Evolutionary conservation across 2,888 invertebrate species (phyloP).

Genomic region (Parnassius orleans): DNA sequence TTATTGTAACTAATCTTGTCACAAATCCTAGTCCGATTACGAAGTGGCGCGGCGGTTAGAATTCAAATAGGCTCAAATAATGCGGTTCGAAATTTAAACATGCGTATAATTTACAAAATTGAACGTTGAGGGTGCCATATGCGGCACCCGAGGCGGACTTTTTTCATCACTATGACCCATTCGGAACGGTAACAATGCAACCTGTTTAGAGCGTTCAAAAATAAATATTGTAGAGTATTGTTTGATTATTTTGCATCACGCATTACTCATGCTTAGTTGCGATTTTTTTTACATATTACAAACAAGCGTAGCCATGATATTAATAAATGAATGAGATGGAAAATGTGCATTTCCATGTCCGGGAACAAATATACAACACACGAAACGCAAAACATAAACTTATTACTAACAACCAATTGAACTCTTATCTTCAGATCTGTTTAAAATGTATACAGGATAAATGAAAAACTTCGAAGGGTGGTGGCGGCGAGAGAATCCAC

Average conservation of each 20-base stretch:
- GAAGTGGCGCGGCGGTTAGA: slow-evolving; percentile 41
- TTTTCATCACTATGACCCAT: slow-evolving; percentile 50
- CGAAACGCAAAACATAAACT: too few relatives aligned
- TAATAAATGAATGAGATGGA: too few relatives aligned
- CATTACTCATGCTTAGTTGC: too few relatives aligned
- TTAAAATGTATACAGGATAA: too few relatives aligned
- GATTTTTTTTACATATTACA: too few relatives aligned
- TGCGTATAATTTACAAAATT: slow-evolving; percentile 70
- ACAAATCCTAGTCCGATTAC: slow-evolving; percentile 72
- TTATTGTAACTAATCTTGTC: slow-evolving; percentile 74
- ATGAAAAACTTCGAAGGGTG: too few relatives aligned
- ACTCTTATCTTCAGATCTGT: too few relatives aligned
- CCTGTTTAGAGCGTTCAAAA: slow-evolving; percentile 35
- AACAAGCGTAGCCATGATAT: too few relatives aligned
- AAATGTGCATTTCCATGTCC: too few relatives aligned
- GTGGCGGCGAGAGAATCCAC: too few relatives aligned
- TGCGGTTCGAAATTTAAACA: slow-evolving; percentile 68
- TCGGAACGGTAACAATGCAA: slow-evolving; percentile 29
- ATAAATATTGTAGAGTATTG: slow-evolving; percentile 41
- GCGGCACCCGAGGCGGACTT: slow-evolving; percentile 58
- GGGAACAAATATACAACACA: too few relatives aligned
- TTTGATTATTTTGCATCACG: slow-evolving; percentile 19
- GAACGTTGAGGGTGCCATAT: slow-evolving; percentile 62
- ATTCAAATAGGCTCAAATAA: slow-evolving; percentile 63
- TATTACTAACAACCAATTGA: too few relatives aligned